Base-by-base conservation (phyloP, 2,888 invertebrate genomes). In the Apodemia duryi region DNA sequence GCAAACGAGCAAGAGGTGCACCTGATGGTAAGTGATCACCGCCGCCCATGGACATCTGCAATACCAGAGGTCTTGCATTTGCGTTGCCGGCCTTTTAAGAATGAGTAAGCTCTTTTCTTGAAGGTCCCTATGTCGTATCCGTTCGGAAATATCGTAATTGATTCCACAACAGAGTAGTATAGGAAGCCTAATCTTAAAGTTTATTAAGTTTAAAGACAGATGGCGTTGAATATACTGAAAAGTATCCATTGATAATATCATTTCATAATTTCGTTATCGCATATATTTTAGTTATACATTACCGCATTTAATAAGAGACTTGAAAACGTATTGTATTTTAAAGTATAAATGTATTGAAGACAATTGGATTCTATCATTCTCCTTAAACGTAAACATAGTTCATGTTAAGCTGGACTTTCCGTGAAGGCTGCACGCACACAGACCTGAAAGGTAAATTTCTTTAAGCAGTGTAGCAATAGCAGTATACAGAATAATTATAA, bases 361-460 rank as follows among this genome's bases (percentile, higher is more conserved):
- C 32, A 29, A 13, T 13, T 57, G 11, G 57, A 57, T 57, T 29
- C 6, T 29, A 57, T 13, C 57, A n/a, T 57, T 57, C 32, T 57
- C 57, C 57, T 57, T 13, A 57, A 32, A 32, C 57, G 28, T 57
- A 57, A 57, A 57, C 57, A 57, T 11, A 57, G 57, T 5, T 57
- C 54, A 29, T 57, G 5, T 57, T 57, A 57, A 6, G 57, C 57
- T 57, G 57, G 57, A 57, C 57, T 57, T 57, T 57, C 57, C 32
- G 57, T 57, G 57, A 57, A 57, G 57, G 57, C 32, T 57, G 13
- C 29, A 57, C 57, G 11, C 57, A 57, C 57, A 57, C 57, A 32
- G 13, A 13, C 57, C 13, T 13, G 13, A 57, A 32, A 9, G 13
- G 32, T 35, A 57, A 28, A 57, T 57, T 57, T 57, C 57, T 57